Percentiles rank a stretch among this genome's conserved stretches.
phyloP scores from a whole-genome alignment of 2,797 vertebrate genomes.

The Sciurus vulgaris region DNA sequence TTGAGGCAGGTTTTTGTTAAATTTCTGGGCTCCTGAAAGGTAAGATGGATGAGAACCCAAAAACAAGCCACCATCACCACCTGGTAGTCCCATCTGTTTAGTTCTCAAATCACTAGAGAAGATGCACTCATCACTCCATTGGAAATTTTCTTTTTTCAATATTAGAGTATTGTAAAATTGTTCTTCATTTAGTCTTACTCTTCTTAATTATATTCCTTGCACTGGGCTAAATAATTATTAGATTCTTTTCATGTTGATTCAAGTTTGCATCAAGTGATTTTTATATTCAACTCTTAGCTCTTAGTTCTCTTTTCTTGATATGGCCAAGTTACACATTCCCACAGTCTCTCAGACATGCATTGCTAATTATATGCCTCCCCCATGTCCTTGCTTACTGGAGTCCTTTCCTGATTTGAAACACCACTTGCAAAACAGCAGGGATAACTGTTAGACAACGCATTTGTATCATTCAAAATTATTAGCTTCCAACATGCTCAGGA shows the following conservation, averaged over 20 bases:
- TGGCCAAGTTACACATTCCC: neutral
- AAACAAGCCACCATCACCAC: neutral
- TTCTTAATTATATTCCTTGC: conserved; percentile 25
- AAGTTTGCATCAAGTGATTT: conserved; percentile 23
- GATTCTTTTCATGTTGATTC: neutral
- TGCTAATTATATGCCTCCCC: neutral
- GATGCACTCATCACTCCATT: neutral
- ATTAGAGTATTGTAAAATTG: neutral
- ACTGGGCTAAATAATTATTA: neutral
- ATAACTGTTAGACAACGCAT: neutral
- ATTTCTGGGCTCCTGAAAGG: neutral
- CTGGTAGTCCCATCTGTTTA: neutral
- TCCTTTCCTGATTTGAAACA: neutral
- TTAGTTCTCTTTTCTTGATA: neutral
- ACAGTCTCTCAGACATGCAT: neutral
- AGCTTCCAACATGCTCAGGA: neutral
- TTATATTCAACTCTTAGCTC: neutral
- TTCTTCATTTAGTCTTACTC: conserved; percentile 17
- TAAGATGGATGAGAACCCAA: neutral
- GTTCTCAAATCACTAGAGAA: neutral
- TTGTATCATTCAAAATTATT: conserved; percentile 18
- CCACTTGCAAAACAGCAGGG: neutral
- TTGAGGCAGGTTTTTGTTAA: neutral
- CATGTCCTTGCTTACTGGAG: neutral
- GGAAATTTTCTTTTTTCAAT: neutral